These are phyloP conservation scores for Nematostella vectensis DNA, from an alignment of 92 coral and sea anemone genomes.

Conservation along the genomic window DNA sequence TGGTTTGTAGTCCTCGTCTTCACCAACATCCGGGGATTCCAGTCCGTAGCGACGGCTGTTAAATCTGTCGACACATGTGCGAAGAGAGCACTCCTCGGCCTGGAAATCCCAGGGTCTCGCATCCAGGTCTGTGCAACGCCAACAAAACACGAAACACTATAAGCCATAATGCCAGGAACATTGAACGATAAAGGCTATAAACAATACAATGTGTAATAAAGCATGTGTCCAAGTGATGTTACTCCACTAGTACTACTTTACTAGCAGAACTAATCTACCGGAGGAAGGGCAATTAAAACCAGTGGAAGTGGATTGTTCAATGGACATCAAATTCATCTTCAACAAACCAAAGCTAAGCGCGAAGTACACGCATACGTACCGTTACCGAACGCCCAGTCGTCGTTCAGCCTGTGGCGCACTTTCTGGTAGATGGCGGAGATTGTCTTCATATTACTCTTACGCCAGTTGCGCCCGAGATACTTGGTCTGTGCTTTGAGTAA, in stretches of 20 bases:
- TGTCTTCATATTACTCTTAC: constrained; percentile 98
- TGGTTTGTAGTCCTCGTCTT: constrained; percentile 52
- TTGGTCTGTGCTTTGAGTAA: constrained; percentile 92
- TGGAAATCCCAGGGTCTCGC: constrained; percentile 99
- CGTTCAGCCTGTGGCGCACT: constrained; percentile 93
- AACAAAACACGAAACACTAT: too few species aligned
- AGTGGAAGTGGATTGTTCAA: too few species aligned
- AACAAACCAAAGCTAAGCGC: too few species aligned
- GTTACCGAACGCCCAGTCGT: constrained; percentile 98
- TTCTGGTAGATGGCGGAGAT: constrained; percentile 97
- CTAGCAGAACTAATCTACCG: too few species aligned
- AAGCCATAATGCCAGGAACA: too few species aligned
- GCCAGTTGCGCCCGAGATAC: constrained; percentile 94
- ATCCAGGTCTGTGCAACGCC: constrained; percentile 92
- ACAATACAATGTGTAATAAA: too few species aligned
- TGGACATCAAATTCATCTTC: too few species aligned
- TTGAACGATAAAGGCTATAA: too few species aligned
- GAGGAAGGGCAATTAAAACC: too few species aligned
- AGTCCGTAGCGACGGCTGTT: constrained; percentile 80
- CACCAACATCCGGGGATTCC: constrained; percentile 33
- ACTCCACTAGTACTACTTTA: too few species aligned
- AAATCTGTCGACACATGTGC: constrained; percentile 87
- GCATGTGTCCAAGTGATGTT: too few species aligned
- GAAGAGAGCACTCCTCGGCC: constrained; percentile 91
- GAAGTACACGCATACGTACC: too few species aligned